Percentiles rank a stretch among this genome's conserved stretches.
Conservation (phyloP, 92 coral and sea anemone genomes). For the Epizoanthus ramosus region DNA sequence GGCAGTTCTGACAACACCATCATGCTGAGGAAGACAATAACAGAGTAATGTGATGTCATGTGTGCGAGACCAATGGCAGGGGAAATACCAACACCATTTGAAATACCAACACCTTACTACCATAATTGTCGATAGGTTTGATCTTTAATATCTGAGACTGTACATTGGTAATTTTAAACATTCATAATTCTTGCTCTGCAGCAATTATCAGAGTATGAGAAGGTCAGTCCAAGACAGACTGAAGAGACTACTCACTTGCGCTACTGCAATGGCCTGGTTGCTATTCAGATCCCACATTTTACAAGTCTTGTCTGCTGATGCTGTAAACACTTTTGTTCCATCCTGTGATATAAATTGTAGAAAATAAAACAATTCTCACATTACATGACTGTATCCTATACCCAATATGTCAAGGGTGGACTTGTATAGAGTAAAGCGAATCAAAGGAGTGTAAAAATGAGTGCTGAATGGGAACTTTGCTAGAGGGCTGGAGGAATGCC, state of each 20-base stretch:
- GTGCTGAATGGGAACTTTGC: too few relatives aligned
- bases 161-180: too few relatives aligned
- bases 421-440: too few relatives aligned
- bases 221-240: too few relatives aligned
- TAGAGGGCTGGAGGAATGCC: too few relatives aligned
- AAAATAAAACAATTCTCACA: neutral
- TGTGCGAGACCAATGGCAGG: neutral
- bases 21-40: conserved; percentile 72
- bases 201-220: too few relatives aligned
- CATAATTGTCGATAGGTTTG: too few relatives aligned
- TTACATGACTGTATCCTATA: neutral
- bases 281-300: conserved; percentile 97
- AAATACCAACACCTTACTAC: too few relatives aligned
- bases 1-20: conserved; percentile 82
- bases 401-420: too few relatives aligned
- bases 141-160: too few relatives aligned
- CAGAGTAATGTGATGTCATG: neutral
- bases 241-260: conserved; percentile 70
- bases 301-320: conserved; percentile 92
- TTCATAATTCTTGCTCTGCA: too few relatives aligned
- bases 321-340: conserved; percentile 98
- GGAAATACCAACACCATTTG: conserved; percentile 1
- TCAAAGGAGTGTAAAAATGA: too few relatives aligned
- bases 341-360: conserved; percentile 64
- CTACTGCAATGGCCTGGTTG: conserved; percentile 91